Conservation (phyloP, 2,888 invertebrate genomes). For the Allophyes oxyacanthae region DNA sequence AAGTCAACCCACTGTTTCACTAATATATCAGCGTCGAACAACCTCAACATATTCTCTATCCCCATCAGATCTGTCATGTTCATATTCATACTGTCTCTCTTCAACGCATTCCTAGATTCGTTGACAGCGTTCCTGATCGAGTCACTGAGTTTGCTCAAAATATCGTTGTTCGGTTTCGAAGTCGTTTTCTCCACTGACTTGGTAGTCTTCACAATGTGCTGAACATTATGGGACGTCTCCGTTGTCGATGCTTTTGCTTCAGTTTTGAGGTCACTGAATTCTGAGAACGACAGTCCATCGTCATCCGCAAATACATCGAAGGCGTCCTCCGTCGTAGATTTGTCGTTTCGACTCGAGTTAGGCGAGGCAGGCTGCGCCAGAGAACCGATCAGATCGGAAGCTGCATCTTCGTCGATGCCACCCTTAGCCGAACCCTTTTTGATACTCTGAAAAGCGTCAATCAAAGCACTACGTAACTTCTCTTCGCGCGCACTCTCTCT, state of each 20-base stretch:
- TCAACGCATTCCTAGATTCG: slow-evolving; percentile 74
- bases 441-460: slow-evolving; percentile 85
- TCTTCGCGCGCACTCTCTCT: slow-evolving; percentile 80
- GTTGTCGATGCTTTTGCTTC: slow-evolving; percentile 72
- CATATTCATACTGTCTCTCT: slow-evolving; percentile 55
- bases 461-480: slow-evolving; percentile 80
- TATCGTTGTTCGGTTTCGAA: slow-evolving; percentile 70
- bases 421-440: slow-evolving; percentile 82
- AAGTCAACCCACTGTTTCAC: slow-evolving; percentile 88
- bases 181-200: slow-evolving; percentile 71
- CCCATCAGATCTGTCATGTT: slow-evolving; percentile 67
- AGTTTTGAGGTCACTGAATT: slow-evolving; percentile 70
- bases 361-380: slow-evolving; percentile 61
- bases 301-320: slow-evolving; percentile 82
- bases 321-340: slow-evolving; percentile 68
- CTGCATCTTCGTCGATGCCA: slow-evolving; percentile 76
- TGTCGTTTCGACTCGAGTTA: slow-evolving; percentile 62
- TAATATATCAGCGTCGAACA: slow-evolving; percentile 89
- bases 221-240: slow-evolving; percentile 84
- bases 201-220: slow-evolving; percentile 81
- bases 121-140: slow-evolving; percentile 77
- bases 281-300: slow-evolving; percentile 81
- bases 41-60: slow-evolving; percentile 87
- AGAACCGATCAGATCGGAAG: slow-evolving; percentile 79
- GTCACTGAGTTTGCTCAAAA: slow-evolving; percentile 74